Conservation (phyloP, 2,113 vertebrate genomes). For the Dipodomys merriami region DNA sequence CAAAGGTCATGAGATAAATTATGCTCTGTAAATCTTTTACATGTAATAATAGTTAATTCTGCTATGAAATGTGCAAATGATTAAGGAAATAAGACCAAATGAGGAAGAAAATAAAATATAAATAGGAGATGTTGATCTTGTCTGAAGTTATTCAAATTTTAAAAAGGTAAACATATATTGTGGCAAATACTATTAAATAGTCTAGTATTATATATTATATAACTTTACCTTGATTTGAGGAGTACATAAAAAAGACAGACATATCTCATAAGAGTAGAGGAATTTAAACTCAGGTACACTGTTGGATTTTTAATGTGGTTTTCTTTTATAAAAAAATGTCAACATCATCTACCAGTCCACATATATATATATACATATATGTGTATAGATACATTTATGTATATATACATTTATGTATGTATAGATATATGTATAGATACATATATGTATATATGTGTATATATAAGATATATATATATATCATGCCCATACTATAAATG, state of each 20-base stretch:
- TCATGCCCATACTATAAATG: background rate
- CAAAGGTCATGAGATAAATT: conserved; percentile 57
- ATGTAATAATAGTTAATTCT: conserved; percentile 54
- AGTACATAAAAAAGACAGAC: background rate
- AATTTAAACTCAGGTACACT: background rate
- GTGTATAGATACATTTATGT: too few relatives aligned
- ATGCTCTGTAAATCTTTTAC: conserved; percentile 45
- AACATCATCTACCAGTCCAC: background rate
- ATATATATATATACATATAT: background rate
- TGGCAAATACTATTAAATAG: conserved; percentile 45
- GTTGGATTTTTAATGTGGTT: conserved; percentile 25
- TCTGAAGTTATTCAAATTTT: conserved; percentile 4
- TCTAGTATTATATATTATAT: background rate
- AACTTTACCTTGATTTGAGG: background rate
- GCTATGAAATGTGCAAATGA: conserved; percentile 70
- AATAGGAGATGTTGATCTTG: conserved; percentile 48
- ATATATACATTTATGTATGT: too few relatives aligned
- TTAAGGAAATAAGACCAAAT: conserved; percentile 55
- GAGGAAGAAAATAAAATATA: conserved; percentile 57
- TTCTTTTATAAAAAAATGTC: conserved; percentile 22
- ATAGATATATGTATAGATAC: too few relatives aligned
- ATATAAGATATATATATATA: background rate
- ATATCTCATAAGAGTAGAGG: background rate
- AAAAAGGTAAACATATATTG: conserved; percentile 14
- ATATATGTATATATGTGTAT: too few relatives aligned